Percentiles rank a stretch among this genome's conserved stretches.
Evolutionary conservation across 2,888 invertebrate species (phyloP).

Genomic region (Entomobrya multifasciata): DNA sequence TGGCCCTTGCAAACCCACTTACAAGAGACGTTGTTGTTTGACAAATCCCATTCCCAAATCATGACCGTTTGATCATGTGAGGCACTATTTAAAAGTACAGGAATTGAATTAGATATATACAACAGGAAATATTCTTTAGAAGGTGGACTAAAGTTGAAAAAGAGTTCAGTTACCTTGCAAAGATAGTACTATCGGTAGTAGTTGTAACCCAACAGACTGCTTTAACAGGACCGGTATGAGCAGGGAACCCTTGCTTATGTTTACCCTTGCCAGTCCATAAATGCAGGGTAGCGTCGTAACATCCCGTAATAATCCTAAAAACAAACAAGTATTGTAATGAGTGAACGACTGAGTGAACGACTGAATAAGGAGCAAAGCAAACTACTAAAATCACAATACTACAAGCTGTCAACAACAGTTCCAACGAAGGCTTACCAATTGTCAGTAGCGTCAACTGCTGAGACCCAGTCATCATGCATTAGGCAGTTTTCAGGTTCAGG

Average conservation of each 20-base stretch:
- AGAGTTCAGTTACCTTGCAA: conserved; percentile 84
- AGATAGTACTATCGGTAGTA: conserved; percentile 82
- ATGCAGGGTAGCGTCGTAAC: conserved; percentile 95
- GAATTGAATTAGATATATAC: no score
- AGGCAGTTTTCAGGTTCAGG: conserved; percentile 96
- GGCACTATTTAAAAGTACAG: conserved; percentile 83
- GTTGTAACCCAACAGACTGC: conserved; percentile 92
- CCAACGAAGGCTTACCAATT: conserved; percentile 88
- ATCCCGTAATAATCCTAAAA: conserved; percentile 92
- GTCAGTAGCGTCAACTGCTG: conserved; percentile 88
- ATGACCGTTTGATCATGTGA: conserved; percentile 96
- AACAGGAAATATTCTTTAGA: no score
- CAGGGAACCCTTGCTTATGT: conserved; percentile 90
- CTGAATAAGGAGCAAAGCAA: no score
- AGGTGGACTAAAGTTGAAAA: no score
- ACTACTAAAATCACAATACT: no score
- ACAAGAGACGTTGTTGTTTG: conserved; percentile 88
- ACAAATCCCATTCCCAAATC: conserved; percentile 93
- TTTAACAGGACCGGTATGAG: conserved; percentile 93
- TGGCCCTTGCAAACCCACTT: conserved; percentile 93
- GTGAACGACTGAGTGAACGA: no score
- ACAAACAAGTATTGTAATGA: conserved; percentile 33
- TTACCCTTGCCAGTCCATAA: conserved; percentile 94
- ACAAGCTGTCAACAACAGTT: no score
- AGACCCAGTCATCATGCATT: conserved; percentile 99